These are phyloP conservation scores for Papilio elwesi DNA, from an alignment of 2,888 invertebrate genomes.

Conservation along the genomic window DNA sequence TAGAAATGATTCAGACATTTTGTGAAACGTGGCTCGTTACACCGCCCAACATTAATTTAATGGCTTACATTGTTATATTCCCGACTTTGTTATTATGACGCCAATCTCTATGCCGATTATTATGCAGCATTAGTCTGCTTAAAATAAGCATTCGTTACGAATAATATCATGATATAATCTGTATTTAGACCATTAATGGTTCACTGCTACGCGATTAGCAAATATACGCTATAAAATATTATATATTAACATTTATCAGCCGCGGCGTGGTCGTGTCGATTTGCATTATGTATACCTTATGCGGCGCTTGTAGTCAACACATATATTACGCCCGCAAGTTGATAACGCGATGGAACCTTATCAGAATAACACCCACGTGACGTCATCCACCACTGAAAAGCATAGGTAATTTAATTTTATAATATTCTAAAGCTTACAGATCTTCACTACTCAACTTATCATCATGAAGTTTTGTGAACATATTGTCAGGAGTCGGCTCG, in stretches of 20 bases:
- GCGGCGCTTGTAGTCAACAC: no score
- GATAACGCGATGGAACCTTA: no score
- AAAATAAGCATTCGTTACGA: constrained; percentile 17
- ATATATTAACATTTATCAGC: background rate
- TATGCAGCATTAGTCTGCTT: constrained; percentile 12
- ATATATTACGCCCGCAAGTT: no score
- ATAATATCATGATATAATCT: constrained; percentile 14
- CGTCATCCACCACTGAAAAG: no score
- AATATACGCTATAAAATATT: background rate
- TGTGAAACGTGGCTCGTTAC: constrained; percentile 4
- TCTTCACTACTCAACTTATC: no score
- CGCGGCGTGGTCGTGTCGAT: background rate
- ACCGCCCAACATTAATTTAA: constrained; percentile 8
- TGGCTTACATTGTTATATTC: constrained; percentile 15
- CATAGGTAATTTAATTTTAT: no score
- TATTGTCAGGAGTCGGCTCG: no score
- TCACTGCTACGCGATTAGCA: background rate
- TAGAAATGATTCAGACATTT: constrained; percentile 7
- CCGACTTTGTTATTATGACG: constrained; percentile 16
- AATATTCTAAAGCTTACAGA: no score
- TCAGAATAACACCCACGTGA: no score
- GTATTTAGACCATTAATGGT: constrained; percentile 2
- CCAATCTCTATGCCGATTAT: constrained; percentile 20
- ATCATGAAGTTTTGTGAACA: no score
- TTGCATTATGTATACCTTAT: no score